Evolutionary conservation across 2,113 vertebrate genomes (phyloP).

Genomic region (Peucedramus taeniatus): DNA sequence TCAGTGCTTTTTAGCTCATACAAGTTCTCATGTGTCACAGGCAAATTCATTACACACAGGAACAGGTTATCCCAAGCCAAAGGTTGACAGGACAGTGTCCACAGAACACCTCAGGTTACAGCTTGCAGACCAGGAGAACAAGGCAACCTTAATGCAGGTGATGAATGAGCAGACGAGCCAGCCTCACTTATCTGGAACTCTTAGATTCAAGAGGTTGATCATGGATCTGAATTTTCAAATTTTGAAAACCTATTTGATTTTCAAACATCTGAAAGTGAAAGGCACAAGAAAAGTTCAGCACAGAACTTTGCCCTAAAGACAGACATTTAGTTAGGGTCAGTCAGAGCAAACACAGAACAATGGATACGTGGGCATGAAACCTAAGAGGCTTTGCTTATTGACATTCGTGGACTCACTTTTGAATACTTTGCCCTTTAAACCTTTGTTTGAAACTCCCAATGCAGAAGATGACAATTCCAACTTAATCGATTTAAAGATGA

Average conservation of each 20-base stretch:
- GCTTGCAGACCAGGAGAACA: background rate
- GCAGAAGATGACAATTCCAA: background rate
- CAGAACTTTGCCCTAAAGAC: background rate
- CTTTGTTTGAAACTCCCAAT: background rate
- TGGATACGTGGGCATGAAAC: background rate
- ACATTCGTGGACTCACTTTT: background rate
- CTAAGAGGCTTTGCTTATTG: background rate
- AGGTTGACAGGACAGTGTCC: background rate
- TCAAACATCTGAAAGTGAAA: background rate
- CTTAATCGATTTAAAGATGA: background rate
- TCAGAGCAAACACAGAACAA: background rate
- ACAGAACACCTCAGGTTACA: background rate
- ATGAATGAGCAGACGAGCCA: background rate
- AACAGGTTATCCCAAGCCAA: background rate
- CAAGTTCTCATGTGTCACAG: background rate
- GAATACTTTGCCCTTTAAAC: background rate
- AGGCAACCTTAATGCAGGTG: background rate
- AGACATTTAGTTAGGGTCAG: background rate
- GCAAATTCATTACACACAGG: background rate
- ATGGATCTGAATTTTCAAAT: background rate
- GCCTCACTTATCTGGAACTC: background rate
- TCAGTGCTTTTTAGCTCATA: background rate
- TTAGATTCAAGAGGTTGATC: background rate
- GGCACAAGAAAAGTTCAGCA: background rate
- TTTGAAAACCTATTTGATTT: background rate